Evolutionary conservation across 1,140 invertebrate species (phyloP).

Genomic region (Diuraphis noxia): DNA sequence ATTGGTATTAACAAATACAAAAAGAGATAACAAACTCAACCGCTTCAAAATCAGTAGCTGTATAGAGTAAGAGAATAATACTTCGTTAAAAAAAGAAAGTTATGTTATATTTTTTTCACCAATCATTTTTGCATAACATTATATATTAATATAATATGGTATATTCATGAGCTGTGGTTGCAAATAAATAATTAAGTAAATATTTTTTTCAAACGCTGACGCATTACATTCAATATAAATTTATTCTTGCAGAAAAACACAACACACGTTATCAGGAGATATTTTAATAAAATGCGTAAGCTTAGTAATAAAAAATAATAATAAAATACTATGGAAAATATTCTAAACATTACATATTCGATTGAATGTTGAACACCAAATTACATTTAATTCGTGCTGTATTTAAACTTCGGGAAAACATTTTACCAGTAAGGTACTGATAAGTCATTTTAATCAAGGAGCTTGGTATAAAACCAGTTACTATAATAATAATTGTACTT

Average conservation of each 20-base stretch:
- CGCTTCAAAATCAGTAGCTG: background rate
- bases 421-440: background rate
- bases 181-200: background rate
- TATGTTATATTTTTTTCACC: background rate
- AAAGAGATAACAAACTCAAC: constrained; percentile 39
- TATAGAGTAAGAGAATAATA: background rate
- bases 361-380: background rate
- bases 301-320: background rate
- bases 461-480: background rate
- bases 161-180: background rate
- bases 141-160: background rate
- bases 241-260: background rate
- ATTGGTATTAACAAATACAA: constrained; percentile 34
- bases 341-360: background rate
- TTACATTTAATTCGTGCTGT: background rate
- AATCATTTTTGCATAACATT: background rate
- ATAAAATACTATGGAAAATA: background rate
- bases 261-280: no score
- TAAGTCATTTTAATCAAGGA: background rate
- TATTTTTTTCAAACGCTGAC: background rate
- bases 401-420: background rate
- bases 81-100: constrained; percentile 2
- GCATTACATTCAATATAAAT: background rate
- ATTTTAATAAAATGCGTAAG: no score
- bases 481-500: background rate